Evolutionary conservation across 1,140 invertebrate genomes (phyloP), one percentile per base, ranked within the genome.

Genomic region (Andricus grossulariae): DNA sequence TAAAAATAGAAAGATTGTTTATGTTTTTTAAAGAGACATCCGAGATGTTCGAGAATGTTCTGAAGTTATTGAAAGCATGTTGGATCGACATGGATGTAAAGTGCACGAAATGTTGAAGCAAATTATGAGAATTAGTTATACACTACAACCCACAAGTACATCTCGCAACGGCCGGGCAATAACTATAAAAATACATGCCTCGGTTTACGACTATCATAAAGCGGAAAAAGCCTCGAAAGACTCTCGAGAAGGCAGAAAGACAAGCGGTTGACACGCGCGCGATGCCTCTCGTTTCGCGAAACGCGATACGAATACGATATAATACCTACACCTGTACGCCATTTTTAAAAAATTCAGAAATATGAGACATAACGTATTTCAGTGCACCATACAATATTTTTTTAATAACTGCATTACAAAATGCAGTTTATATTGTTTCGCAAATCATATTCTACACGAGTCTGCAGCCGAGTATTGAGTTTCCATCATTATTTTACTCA

Each of bases 141-240:
- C 60, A 66, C 60, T 66, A n/a, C 60, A 66, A n/a, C 60, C 60
- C 60, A 66, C 60, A 32, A 66, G 60, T 66, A 66, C 60, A 66
- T 66, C 32, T 66, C 15, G 21, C 60, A 66, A 66, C 60, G 60
- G 39, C 32, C 60, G 32, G 60, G 60, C 60, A 66, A 76, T 75
- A 78, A 78, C 79, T 77, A 80, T 82, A 82, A 82, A 82, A 82
- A 82, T 80, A 78, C 78, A 80, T 76, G 78, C 66, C 57, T 75
- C 54, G 71, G 70, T 79, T 80, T 82, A 82, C 73, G 75, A 76
- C 52, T 50, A 52, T 73, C 73, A 74, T 80, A 82, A 79, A 81
- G 57, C 71, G 78, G 54, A 72, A 74, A 74, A 77, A 80, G 74
- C 74, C 75, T 72, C 75, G 74, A 73, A 76, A 54, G 74, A 51